These are phyloP conservation scores for Gila orcuttii DNA, from an alignment of 2,113 vertebrate species.

Conservation along the genomic window DNA sequence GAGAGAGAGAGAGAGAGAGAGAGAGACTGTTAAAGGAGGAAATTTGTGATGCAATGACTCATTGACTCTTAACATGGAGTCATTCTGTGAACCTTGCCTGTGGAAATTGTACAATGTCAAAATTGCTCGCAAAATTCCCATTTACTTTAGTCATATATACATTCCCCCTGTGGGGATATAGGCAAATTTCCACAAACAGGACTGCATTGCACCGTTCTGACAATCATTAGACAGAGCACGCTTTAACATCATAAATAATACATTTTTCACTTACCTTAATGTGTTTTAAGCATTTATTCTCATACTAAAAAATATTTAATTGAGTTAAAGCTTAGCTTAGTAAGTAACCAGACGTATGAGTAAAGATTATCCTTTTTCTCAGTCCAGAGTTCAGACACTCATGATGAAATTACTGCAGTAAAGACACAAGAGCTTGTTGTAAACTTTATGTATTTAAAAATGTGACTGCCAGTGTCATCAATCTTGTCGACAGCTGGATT, in stretches of 20 bases:
- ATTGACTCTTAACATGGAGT: background rate
- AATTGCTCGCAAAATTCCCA: background rate
- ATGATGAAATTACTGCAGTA: background rate
- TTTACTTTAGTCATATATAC: background rate
- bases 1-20: no score
- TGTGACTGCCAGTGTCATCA: background rate
- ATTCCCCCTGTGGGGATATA: no score
- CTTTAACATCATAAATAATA: background rate
- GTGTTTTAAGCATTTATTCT: background rate
- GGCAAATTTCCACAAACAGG: background rate
- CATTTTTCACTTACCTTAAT: background rate
- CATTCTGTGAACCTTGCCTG: background rate
- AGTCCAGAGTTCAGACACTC: slow-evolving; percentile 13
- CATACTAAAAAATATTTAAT: background rate
- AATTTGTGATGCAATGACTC: background rate
- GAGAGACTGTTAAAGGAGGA: background rate
- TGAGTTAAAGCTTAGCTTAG: background rate
- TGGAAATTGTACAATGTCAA: background rate
- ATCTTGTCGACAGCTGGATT: background rate
- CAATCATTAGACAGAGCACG: background rate
- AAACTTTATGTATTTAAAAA: slow-evolving; percentile 20
- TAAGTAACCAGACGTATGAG: background rate
- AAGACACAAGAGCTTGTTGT: slow-evolving; percentile 17
- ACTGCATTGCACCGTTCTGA: background rate
- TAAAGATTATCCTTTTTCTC: background rate